Percentiles rank a stretch among this genome's conserved stretches.
These are phyloP conservation scores for Varanus salvator DNA, from an alignment of 2,113 vertebrate species.

Conservation along the genomic window DNA sequence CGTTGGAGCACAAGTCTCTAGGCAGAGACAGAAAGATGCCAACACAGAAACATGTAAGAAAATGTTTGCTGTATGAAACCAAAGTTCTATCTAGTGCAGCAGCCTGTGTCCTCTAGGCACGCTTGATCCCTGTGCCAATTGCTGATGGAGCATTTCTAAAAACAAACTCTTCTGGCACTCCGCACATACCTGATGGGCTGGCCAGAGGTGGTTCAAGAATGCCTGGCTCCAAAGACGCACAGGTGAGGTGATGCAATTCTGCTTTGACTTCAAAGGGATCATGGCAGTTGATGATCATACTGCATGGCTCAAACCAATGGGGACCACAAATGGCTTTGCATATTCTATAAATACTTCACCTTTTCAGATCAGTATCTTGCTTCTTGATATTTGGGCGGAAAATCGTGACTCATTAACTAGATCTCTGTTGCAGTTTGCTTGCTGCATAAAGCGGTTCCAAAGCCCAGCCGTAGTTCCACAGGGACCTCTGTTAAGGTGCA, in stretches of 20 bases:
- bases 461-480: not conserved
- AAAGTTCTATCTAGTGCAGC: not conserved
- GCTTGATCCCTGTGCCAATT: too few species aligned
- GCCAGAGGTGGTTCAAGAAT: not conserved
- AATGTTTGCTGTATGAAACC: not conserved
- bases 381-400: not conserved
- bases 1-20: not conserved
- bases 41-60: not conserved
- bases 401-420: not conserved
- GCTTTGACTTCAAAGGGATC: too few species aligned
- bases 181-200: too few species aligned
- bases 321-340: too few species aligned
- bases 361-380: too few species aligned
- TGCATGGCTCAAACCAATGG: too few species aligned
- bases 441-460: not conserved
- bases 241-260: too few species aligned
- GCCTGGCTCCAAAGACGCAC: not conserved
- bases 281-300: too few species aligned
- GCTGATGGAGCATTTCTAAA: too few species aligned
- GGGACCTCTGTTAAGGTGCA: not conserved
- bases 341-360: too few species aligned
- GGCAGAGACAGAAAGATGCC: not conserved
- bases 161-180: too few species aligned
- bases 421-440: not conserved
- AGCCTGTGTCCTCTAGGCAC: not conserved